phyloP scores from a whole-genome alignment of 2,888 invertebrate genomes.

The Amorpha juglandis region DNA sequence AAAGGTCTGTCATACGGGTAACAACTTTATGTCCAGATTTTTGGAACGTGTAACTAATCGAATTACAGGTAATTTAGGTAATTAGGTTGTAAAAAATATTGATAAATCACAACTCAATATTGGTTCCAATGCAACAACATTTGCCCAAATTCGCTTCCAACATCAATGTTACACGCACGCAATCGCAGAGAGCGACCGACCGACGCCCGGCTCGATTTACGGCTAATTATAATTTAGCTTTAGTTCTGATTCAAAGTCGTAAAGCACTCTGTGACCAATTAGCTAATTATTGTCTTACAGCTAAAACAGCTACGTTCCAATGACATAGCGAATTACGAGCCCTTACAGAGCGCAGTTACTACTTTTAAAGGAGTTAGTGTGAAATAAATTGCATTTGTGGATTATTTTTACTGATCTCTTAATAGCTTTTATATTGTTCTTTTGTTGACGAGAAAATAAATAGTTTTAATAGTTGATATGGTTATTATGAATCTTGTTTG shows the following conservation, averaged over 20 bases:
- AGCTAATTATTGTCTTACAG: conserved; percentile 61
- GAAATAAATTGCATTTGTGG: conserved; percentile 19
- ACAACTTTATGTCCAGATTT: too few relatives aligned
- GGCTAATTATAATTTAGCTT: conserved; percentile 78
- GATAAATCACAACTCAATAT: neutral
- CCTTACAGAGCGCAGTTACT: neutral
- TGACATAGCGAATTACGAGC: conserved; percentile 29
- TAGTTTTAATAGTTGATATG: too few relatives aligned
- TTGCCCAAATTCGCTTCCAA: neutral
- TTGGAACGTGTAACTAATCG: too few relatives aligned
- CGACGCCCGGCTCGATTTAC: conserved; percentile 72
- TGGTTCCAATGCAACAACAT: conserved; percentile 1
- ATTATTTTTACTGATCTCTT: conserved; percentile 9
- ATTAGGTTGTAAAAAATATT: too few relatives aligned
- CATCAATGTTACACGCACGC: neutral
- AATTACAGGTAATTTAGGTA: too few relatives aligned
- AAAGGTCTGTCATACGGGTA: too few relatives aligned
- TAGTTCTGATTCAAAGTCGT: conserved; percentile 62
- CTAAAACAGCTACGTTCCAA: conserved; percentile 27
- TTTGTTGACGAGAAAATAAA: neutral
- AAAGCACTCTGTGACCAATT: conserved; percentile 78
- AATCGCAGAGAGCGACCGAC: conserved; percentile 25
- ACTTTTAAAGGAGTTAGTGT: neutral
- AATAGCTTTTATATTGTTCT: neutral
- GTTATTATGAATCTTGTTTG: neutral